Conservation (phyloP, 2,888 invertebrate species). For the Oscheius sp. region DNA sequence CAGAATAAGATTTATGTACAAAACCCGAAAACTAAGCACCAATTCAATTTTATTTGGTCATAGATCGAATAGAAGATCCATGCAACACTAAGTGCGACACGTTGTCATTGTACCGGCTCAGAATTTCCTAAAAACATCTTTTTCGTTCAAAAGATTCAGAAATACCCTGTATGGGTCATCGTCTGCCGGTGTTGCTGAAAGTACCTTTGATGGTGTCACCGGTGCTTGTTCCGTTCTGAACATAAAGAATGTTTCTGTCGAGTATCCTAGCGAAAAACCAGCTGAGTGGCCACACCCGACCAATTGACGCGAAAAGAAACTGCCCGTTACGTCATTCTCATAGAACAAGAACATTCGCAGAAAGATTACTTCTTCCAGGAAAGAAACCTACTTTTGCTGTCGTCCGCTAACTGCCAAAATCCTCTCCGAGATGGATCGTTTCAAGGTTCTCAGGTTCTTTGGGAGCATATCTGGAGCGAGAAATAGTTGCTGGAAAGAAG, state of each 20-base stretch:
- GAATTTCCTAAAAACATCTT: slow-evolving; percentile 49
- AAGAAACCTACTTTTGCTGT: slow-evolving; percentile 27
- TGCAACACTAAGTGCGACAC: slow-evolving; percentile 59
- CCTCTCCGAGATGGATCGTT: slow-evolving; percentile 38
- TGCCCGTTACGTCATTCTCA: neutral
- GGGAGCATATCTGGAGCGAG: slow-evolving; percentile 29
- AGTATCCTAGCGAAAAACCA: too few species aligned
- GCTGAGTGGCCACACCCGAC: too few species aligned
- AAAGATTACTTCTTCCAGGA: too few species aligned
- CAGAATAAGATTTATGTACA: neutral
- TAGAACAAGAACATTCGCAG: neutral
- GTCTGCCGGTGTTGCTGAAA: slow-evolving; percentile 1
- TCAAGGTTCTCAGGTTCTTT: slow-evolving; percentile 34
- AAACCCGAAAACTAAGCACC: neutral
- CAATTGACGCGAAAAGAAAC: too few species aligned
- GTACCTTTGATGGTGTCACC: neutral
- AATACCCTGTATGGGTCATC: slow-evolving; percentile 26
- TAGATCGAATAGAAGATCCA: slow-evolving; percentile 59
- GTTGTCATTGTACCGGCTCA: slow-evolving; percentile 58
- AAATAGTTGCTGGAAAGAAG: neutral
- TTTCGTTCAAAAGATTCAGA: neutral
- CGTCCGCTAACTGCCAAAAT: neutral
- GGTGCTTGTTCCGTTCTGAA: neutral
- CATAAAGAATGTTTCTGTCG: too few species aligned
- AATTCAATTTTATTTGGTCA: slow-evolving; percentile 31